Base-by-base conservation (phyloP, 2,113 vertebrate genomes). In the Bagarius yarrelli region DNA sequence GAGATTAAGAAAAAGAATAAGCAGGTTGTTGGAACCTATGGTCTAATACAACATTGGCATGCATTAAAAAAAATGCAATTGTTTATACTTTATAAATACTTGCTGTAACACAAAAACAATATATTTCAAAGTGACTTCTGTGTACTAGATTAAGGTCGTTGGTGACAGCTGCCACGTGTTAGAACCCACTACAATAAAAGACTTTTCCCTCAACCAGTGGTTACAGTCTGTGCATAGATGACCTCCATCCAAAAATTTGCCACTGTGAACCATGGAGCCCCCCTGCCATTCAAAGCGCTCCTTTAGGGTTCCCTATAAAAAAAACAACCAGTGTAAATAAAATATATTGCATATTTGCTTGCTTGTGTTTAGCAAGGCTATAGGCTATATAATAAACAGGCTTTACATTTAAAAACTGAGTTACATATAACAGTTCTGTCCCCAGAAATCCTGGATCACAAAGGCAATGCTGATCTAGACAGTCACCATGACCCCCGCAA, bases 211-310 rank as follows among this genome's bases (percentile, higher is more conserved):
- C 98, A 0, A 96, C 96, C 0, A 99, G 93, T 60, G 98, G 94
- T 19, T 96, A 50, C 98, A 99, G 84, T 99, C 96, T 0, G 94
- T 96, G 23, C 97, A 99, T 57, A 96, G 94, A 19, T 90, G 94
- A 14, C 98, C 97, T 0, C 98, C 98, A 87, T 99, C 97, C 80
- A 99, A 89, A n/a, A 32, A 95, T 93, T 94, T 96, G 95, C 98
- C 98, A 99, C 70, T 96, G 92, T 36, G 96, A 93, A 23, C 94
- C 94, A n/a, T 94, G 95, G 55, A 94, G 87, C 73, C 96, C 73
- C 96, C 96, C 79, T 97, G 96, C 89, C 94, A 96, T 89, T 99
- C 98, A 87, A 99, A 99, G 25, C 97, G 96, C 81, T 99, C 98
- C 89, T 99, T 99, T 81, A 99, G 90, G 86, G 95, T 96, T 9